A percentile compares a stretch with the other conserved stretches of the same genome.
Evolutionary conservation across 1,140 invertebrate species (phyloP).

Genomic region (Bemisia tabaci): DNA sequence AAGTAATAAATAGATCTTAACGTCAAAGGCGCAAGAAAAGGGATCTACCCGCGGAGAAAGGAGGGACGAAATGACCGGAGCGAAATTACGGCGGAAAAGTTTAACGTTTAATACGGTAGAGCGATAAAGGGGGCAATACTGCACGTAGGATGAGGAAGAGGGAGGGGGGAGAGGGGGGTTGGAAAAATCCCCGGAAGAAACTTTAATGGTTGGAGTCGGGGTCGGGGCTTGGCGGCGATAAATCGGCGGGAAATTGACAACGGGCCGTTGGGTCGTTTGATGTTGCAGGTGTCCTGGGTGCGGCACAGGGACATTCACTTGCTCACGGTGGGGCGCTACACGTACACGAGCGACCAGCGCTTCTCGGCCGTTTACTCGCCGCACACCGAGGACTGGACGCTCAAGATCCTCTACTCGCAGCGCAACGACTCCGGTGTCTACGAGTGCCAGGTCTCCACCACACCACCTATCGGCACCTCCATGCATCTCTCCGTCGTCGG

Average conservation of each 20-base stretch:
- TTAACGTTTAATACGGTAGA: constrained; percentile 2
- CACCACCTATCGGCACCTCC: constrained; percentile 67
- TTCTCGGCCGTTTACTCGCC: constrained; percentile 70
- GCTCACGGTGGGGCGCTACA: constrained; percentile 55
- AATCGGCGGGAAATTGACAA: constrained; percentile 1
- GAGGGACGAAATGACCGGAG: no score
- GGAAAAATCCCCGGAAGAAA: background rate
- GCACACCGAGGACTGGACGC: constrained; percentile 71
- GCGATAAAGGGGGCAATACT: constrained; percentile 1
- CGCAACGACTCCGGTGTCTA: constrained; percentile 56
- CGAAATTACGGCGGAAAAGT: no score
- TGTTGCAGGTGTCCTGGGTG: constrained; percentile 56
- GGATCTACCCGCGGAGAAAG: no score
- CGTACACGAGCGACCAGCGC: constrained; percentile 59
- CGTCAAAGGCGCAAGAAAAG: no score
- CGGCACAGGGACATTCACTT: constrained; percentile 57
- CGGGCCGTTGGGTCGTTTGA: constrained; percentile 3
- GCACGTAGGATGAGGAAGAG: background rate
- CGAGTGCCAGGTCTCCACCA: constrained; percentile 75
- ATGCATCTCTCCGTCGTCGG: constrained; percentile 67
- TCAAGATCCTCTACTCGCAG: constrained; percentile 66
- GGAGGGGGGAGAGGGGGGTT: background rate
- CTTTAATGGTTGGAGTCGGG: background rate
- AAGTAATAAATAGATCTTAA: no score
- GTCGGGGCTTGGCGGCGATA: background rate